phyloP scores from a whole-genome alignment of 2,888 invertebrate genomes.

The Ochropleura plecta region DNA sequence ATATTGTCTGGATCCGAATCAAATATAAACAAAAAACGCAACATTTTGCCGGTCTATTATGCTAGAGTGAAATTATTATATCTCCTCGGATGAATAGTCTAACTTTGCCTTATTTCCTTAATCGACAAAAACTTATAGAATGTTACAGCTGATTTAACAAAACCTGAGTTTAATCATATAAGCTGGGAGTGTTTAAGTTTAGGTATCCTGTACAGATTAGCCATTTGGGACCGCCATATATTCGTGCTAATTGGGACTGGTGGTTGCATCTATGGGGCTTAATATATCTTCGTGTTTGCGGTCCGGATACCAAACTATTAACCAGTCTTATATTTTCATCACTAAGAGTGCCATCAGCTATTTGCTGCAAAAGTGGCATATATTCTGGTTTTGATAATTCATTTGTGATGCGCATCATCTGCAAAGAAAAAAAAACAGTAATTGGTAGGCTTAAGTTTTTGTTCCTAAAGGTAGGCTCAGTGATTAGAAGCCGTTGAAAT shows the following conservation, averaged over 20 bases:
- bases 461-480: background rate
- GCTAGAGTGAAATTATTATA: constrained; percentile 24
- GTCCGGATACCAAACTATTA: constrained; percentile 81
- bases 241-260: constrained; percentile 80
- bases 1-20: background rate
- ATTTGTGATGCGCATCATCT: constrained; percentile 83
- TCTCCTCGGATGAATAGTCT: constrained; percentile 8
- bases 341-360: constrained; percentile 79
- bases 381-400: constrained; percentile 86
- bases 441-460: background rate
- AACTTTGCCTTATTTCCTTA: background rate
- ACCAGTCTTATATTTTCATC: constrained; percentile 75
- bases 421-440: constrained; percentile 58
- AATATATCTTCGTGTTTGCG: constrained; percentile 84
- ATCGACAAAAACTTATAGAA: background rate
- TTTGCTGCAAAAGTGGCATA: constrained; percentile 79
- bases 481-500: constrained; percentile 1
- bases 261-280: constrained; percentile 88
- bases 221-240: constrained; percentile 86
- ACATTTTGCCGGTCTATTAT: background rate
- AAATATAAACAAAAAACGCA: background rate
- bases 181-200: constrained; percentile 84
- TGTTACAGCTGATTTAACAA: constrained; percentile 1
- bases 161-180: constrained; percentile 80
- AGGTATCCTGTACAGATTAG: constrained; percentile 86